Percentiles rank a stretch among this genome's conserved stretches.
phyloP scores from a whole-genome alignment of 2,888 invertebrate species.

The Cryptophagus acutangulus region DNA sequence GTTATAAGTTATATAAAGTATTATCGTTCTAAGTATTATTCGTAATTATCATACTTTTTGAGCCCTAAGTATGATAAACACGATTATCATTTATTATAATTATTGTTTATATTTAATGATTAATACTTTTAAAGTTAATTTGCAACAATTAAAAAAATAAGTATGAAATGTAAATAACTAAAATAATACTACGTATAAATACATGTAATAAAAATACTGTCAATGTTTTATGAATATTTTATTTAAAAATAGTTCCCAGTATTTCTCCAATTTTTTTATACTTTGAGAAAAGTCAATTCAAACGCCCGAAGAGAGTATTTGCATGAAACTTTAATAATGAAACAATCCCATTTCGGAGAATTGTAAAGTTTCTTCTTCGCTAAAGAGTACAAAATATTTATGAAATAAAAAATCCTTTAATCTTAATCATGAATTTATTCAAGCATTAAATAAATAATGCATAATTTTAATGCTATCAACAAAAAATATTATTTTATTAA shows the following conservation, averaged over 20 bases:
- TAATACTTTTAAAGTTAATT: slow-evolving; percentile 6
- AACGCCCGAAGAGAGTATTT: too few relatives aligned
- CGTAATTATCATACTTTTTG: slow-evolving; percentile 31
- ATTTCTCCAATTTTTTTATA: too few relatives aligned
- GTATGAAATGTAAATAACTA: too few relatives aligned
- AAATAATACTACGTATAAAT: neutral
- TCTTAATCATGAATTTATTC: slow-evolving; percentile 8
- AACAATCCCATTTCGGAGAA: too few relatives aligned
- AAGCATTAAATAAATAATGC: slow-evolving; percentile 11
- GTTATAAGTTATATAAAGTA: neutral
- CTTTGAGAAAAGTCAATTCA: too few relatives aligned
- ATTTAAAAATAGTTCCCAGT: slow-evolving; percentile 10
- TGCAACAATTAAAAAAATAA: too few relatives aligned
- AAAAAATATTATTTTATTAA: too few relatives aligned
- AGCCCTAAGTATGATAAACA: slow-evolving; percentile 34
- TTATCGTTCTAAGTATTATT: slow-evolving; percentile 10
- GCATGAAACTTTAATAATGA: too few relatives aligned
- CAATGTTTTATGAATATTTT: slow-evolving; percentile 3
- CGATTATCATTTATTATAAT: slow-evolving; percentile 10
- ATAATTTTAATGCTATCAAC: too few relatives aligned
- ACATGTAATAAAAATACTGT: neutral
- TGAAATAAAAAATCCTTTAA: slow-evolving; percentile 9
- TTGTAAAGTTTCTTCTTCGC: too few relatives aligned
- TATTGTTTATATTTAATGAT: slow-evolving; percentile 12
- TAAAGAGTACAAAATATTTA: slow-evolving; percentile 9